phyloP scores from a whole-genome alignment of 2,113 vertebrate species.

The Spizaetus ornatus region DNA sequence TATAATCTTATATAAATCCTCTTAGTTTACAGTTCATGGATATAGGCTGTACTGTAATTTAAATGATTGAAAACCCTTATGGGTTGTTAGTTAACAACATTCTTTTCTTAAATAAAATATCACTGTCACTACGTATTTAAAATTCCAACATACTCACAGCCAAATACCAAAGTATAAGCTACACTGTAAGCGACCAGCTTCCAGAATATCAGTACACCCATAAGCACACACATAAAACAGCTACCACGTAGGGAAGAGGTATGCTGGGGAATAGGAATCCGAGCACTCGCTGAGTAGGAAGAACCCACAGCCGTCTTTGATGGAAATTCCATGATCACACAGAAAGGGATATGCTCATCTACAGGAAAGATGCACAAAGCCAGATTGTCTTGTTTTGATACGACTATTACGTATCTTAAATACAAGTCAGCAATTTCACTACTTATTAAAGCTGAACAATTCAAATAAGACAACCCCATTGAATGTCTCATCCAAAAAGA shows the following conservation, averaged over 20 bases:
- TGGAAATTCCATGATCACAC: neutral
- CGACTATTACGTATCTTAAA: neutral
- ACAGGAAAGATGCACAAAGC: neutral
- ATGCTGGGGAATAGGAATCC: neutral
- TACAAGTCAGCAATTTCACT: neutral
- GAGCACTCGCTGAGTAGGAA: neutral
- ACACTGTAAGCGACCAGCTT: neutral
- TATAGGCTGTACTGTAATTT: neutral
- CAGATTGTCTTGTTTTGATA: neutral
- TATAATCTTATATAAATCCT: constrained; percentile 17
- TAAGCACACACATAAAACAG: neutral
- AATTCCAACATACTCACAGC: neutral
- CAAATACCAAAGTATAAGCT: neutral
- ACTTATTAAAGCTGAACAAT: neutral
- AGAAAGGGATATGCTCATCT: neutral
- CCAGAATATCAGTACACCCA: neutral
- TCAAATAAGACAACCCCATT: neutral
- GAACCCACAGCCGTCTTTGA: neutral
- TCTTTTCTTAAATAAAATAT: neutral
- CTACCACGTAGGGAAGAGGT: neutral
- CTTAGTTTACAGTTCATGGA: neutral
- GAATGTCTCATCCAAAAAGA: neutral
- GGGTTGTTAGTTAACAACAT: neutral
- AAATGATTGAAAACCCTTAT: neutral
- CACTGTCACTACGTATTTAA: neutral